A percentile compares a stretch with the other conserved stretches of the same genome.
These are phyloP conservation scores for Mermis nigrescens DNA, from an alignment of 2,888 invertebrate species.

Conservation along the genomic window DNA sequence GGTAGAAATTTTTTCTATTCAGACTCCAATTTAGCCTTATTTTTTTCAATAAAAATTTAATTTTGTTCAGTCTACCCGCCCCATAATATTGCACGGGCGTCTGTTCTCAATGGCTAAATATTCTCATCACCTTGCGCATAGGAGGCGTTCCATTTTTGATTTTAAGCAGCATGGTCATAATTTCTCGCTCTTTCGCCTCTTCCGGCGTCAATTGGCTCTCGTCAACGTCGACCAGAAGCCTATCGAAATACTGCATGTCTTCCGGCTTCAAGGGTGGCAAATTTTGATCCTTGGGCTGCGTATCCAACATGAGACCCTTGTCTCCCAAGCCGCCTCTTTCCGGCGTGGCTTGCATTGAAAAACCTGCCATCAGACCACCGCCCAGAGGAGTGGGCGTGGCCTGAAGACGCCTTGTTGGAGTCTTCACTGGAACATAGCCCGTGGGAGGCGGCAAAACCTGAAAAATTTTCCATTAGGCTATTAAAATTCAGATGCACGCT, in stretches of 20 bases:
- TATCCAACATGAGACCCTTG: constrained; percentile 42
- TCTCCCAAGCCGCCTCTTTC: constrained; percentile 19
- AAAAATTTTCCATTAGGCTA: no score
- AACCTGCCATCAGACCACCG: constrained; percentile 55
- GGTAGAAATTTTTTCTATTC: no score
- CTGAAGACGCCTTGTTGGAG: constrained; percentile 86
- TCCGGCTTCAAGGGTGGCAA: constrained; percentile 98
- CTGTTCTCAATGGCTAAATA: background rate
- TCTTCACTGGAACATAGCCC: constrained; percentile 82
- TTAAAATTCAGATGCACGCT: no score
- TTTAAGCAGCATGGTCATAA: constrained; percentile 90
- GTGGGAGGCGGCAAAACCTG: constrained; percentile 63
- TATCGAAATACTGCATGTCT: constrained; percentile 98
- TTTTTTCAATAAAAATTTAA: no score
- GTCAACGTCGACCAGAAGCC: constrained; percentile 87
- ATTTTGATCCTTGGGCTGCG: constrained; percentile 84
- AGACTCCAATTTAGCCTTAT: no score
- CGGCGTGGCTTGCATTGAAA: constrained; percentile 57
- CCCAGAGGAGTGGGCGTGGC: constrained; percentile 89
- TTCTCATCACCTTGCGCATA: constrained; percentile 58
- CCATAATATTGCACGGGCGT: no score
- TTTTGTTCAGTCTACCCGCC: no score
- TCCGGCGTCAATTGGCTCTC: constrained; percentile 84
- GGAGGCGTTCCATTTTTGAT: constrained; percentile 99
- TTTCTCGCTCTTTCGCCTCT: constrained; percentile 92